These are phyloP conservation scores for Drosophila ercepeae DNA, from an alignment of 1,140 invertebrate species.

Conservation along the genomic window DNA sequence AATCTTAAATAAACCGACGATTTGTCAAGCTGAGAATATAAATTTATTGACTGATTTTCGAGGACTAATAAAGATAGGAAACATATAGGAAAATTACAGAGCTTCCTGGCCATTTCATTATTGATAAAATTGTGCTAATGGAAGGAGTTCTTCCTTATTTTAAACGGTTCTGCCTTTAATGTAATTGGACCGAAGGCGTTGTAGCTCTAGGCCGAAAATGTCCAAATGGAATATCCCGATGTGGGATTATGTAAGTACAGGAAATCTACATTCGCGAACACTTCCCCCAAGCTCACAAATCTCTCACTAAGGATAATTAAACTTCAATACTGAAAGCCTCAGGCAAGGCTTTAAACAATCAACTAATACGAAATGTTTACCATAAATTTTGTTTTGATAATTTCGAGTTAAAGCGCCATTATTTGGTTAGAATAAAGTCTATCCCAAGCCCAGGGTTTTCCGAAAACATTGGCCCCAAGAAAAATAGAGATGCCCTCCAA, in stretches of 20 bases:
- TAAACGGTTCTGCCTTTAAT: neutral
- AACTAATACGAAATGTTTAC: no score
- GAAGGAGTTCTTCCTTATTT: neutral
- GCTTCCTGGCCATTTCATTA: no score
- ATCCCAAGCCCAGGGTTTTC: neutral
- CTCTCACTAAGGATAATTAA: slow-evolving; percentile 17
- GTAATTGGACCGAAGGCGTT: slow-evolving; percentile 19
- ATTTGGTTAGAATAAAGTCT: no score
- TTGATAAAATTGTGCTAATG: neutral
- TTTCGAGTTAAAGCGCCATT: neutral
- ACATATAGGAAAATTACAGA: no score
- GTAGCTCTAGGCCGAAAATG: neutral
- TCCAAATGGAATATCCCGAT: neutral
- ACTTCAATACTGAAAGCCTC: neutral
- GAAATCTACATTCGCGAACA: slow-evolving; percentile 4
- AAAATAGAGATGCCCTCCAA: slow-evolving; percentile 5
- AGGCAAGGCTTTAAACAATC: neutral
- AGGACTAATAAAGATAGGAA: no score
- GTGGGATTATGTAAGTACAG: slow-evolving; percentile 26
- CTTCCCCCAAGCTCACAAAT: neutral
- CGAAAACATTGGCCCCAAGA: slow-evolving; percentile 11
- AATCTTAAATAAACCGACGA: neutral
- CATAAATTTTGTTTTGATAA: neutral
- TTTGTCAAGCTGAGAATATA: neutral
- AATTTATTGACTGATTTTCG: neutral